A percentile compares a stretch with the other conserved stretches of the same genome.
These are phyloP conservation scores for Hylomyscus alleni DNA, from an alignment of 2,797 vertebrate species.

Conservation along the genomic window DNA sequence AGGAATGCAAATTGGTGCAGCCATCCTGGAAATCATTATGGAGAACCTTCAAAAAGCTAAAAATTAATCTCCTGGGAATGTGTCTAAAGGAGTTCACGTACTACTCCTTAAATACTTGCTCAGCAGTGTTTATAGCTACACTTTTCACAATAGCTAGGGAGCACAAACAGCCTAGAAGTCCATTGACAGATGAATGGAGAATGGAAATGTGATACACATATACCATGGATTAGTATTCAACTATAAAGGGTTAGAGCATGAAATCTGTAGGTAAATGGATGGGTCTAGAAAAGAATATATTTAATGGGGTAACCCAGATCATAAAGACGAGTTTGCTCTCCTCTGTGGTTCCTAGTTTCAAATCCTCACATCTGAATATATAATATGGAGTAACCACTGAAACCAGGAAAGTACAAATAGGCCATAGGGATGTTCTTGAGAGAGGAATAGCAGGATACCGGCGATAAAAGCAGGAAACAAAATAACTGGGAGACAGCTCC, in stretches of 20 bases:
- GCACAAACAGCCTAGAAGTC: not conserved
- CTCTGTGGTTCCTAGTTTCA: not conserved
- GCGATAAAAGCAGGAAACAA: not conserved
- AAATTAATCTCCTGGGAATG: not conserved
- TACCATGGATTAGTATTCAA: not conserved
- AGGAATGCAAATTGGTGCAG: not conserved
- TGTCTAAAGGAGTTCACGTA: not conserved
- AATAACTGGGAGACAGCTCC: not conserved
- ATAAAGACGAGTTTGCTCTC: not conserved
- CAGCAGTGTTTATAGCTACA: not conserved
- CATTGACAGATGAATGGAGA: not conserved
- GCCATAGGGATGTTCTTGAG: not conserved
- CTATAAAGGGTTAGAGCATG: not conserved
- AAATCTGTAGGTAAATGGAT: not conserved
- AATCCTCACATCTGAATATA: no score
- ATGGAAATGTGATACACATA: not conserved
- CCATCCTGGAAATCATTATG: not conserved
- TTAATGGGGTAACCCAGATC: no score
- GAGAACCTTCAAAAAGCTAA: not conserved
- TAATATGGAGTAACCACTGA: not conserved
- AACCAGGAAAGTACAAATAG: no score
- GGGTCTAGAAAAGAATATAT: not conserved
- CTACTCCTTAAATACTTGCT: not conserved
- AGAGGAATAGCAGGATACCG: no score
- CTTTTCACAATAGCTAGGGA: not conserved